Conservation (phyloP, 2,797 vertebrate species). For the Melopsittacus undulatus region DNA sequence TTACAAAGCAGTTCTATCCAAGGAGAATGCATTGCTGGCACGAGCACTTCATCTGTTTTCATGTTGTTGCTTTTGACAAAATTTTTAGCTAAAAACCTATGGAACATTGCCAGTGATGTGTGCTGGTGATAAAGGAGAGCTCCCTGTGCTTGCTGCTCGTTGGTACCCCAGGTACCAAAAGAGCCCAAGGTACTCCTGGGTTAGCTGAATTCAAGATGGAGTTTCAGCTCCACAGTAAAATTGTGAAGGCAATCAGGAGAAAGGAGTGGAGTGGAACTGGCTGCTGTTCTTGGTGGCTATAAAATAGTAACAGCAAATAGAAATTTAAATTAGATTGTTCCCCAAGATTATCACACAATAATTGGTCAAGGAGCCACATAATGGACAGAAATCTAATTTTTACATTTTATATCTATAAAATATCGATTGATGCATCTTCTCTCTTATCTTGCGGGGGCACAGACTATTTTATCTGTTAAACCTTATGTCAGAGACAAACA, state of each 20-base stretch:
- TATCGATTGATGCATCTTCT: not conserved
- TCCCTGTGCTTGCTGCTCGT: not conserved
- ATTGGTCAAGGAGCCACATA: not conserved
- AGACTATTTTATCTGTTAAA: not conserved
- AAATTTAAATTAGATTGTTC: not conserved
- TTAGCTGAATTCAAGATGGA: not conserved
- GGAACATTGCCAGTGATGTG: not conserved
- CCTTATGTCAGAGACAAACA: not conserved
- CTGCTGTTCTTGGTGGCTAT: not conserved
- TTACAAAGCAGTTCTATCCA: not conserved
- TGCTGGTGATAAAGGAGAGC: not conserved
- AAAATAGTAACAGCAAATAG: not conserved
- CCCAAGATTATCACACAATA: not conserved
- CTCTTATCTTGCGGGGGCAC: not conserved
- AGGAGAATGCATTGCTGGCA: not conserved
- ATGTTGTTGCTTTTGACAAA: not conserved
- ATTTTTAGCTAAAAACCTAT: not conserved
- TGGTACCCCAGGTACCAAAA: not conserved
- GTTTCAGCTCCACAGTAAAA: not conserved
- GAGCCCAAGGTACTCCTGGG: not conserved
- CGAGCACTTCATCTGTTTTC: not conserved
- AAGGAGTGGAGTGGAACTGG: not conserved
- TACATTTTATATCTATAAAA: not conserved
- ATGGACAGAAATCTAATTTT: not conserved
- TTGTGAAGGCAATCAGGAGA: not conserved